phyloP scores from a whole-genome alignment of 1,140 invertebrate species.

The Lasioglossum baleicum region DNA sequence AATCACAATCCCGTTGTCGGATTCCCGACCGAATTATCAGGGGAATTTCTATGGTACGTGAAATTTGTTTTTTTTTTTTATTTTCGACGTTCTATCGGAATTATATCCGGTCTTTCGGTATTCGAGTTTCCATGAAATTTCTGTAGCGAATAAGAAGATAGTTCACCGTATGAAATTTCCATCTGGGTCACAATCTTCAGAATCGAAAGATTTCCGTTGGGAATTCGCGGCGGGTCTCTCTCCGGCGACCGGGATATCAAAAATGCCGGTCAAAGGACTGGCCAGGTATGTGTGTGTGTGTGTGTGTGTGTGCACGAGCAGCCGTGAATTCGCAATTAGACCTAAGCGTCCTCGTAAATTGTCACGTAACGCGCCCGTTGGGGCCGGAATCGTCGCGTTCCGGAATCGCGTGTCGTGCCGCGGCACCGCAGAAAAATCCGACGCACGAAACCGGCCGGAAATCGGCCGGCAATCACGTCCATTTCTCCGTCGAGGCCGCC shows the following conservation, averaged over 20 bases:
- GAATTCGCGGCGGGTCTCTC: too few species aligned
- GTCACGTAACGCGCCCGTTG: slow-evolving; percentile 26
- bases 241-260: too few species aligned
- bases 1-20: not conserved
- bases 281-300: too few species aligned
- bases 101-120: not conserved
- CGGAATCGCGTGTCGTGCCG: slow-evolving; percentile 20
- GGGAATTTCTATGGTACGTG: not conserved
- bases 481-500: not conserved
- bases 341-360: slow-evolving; percentile 43
- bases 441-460: not conserved
- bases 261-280: too few species aligned
- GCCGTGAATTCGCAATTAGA: slow-evolving; percentile 43
- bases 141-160: not conserved
- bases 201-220: not conserved
- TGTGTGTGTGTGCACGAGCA: too few species aligned
- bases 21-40: not conserved
- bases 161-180: not conserved
- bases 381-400: not conserved
- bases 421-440: slow-evolving; percentile 9
- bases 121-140: not conserved
- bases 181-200: too few species aligned
- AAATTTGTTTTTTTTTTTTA: not conserved
- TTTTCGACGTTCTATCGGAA: not conserved
- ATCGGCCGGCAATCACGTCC: not conserved